Base-by-base conservation (phyloP, 2,797 vertebrate species). In the Premnoplex brunnescens region DNA sequence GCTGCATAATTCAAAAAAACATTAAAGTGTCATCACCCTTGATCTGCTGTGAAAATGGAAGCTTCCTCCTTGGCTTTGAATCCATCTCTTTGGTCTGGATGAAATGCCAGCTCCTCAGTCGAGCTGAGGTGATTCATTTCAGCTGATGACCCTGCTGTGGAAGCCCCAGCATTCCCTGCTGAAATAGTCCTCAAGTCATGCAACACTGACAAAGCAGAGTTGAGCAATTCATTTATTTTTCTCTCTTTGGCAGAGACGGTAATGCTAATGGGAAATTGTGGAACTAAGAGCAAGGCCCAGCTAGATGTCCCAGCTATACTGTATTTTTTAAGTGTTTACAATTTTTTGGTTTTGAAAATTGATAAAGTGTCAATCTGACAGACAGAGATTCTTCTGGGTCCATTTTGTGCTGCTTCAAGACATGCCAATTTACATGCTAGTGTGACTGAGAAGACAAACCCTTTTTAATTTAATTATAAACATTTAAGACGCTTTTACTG, bases 11-110 rank as follows among this genome's bases (percentile, higher is more conserved):
- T 83, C 22, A 88, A 60, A 91, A 92, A 85, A 19, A 2, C 28
- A 67, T 59, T 73, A 3, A 79, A 58, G 36, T 78, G 79, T 52
- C 66, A 72, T 60, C 73, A 84, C 74, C 48, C 71, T 86, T 52
- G 51, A 67, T 81, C 85, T 88, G 30, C 82, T 85, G 26, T 59
- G 69, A 78, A 93, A 95, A 87, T 49, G 60, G 75, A 80, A 85
- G 68, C 51, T 77, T 83, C 43, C 26, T 88, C 34, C 56, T 77
- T 71, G 64, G 49, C 68, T 92, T 69, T 88, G 75, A 91, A 89
- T 72, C 44, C 21, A 7, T 64, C 66, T 89, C 68, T 88, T 52
- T 26, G 39, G 81, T 85, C 34, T 59, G 48, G 86, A 64, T n/a
- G 74, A 94, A 93, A 67, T 21, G 64, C 67, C 91, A 87, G 68